Percentiles rank a stretch among this genome's conserved stretches.
These are phyloP conservation scores for Desmophyllum pertusum DNA, from an alignment of 92 coral and sea anemone genomes.

Conservation along the genomic window DNA sequence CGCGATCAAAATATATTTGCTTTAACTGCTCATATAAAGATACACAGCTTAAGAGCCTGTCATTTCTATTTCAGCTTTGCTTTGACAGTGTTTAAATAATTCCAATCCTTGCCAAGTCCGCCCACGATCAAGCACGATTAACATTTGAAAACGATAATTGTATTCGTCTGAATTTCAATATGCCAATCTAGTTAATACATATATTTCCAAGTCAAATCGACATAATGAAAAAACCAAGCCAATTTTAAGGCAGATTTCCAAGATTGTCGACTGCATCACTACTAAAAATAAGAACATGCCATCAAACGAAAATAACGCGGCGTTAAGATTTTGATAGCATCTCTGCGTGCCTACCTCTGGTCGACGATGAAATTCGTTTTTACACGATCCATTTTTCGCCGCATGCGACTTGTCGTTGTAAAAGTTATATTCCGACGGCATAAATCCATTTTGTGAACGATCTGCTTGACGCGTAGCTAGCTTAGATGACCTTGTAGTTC, in stretches of 20 bases:
- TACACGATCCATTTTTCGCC: not conserved
- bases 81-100: not conserved
- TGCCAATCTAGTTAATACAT: conserved; percentile 1
- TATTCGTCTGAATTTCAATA: conserved; percentile 1
- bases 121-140: not conserved
- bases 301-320: not conserved
- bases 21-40: not conserved
- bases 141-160: not conserved
- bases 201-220: conserved; percentile 13
- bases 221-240: not conserved
- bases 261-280: not conserved
- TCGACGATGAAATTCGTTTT: not conserved
- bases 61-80: not conserved
- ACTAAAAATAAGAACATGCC: conserved; percentile 10
- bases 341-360: conserved; percentile 9
- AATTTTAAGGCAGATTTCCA: not conserved
- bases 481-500: conserved; percentile 4
- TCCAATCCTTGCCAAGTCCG: not conserved
- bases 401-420: conserved; percentile 3
- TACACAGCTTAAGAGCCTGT: conserved; percentile 2
- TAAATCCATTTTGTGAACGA: no score
- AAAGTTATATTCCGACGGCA: not conserved
- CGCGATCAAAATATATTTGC: conserved; percentile 8
- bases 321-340: not conserved
- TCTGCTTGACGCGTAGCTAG: not conserved